Base-by-base conservation (phyloP, 1,140 invertebrate species). In the Drosophila asahinai region DNA sequence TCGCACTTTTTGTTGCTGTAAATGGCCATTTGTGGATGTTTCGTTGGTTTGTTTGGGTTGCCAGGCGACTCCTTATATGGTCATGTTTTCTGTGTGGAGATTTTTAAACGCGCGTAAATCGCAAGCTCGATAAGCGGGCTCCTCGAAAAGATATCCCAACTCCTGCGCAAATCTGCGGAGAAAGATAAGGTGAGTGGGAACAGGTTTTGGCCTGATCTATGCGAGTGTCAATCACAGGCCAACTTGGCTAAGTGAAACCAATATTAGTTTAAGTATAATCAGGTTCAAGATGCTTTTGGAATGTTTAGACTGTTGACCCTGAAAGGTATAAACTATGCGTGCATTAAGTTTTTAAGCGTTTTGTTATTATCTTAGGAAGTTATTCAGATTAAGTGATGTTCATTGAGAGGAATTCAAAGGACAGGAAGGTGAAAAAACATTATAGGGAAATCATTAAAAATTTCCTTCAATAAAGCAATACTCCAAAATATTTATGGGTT, bases 11-110 rank as follows among this genome's bases (percentile, higher is more conserved):
- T 72, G 45, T 77, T 81, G 65, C 27, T 62, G 58, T 38, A 80
- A 79, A 83, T 86, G 71, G 83, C 36, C 67, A 87, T 83, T 86
- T 80, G 63, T 66, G 70, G 40, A 54, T 52, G 73, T 75, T 70
- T 66, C n/a, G 51, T 68, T 60, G 42, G 43, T 59, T 54, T 43
- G n/a, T 48, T 70, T 48, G 30, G 40, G 49, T 68, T 71, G 67
- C 67, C 49, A 55, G 1, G 62, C 38, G 55, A 45, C 75, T 33
- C 75, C 81, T 67, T 83, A 83, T 89, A 80, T 86, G 84, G 83
- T 64, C 77, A 86, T 77, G 68, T 70, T 83, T 86, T 82, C 83
- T 86, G 58, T 57, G 54, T 52, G 55, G 70, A 71, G 54, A 65
- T 60, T 83, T 63, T 72, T 17, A 61, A 52, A 60, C 42, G 48